A percentile compares a stretch with the other conserved stretches of the same genome.
Evolutionary conservation across 2,113 vertebrate species (phyloP).

Genomic region (Gymnogyps californianus): DNA sequence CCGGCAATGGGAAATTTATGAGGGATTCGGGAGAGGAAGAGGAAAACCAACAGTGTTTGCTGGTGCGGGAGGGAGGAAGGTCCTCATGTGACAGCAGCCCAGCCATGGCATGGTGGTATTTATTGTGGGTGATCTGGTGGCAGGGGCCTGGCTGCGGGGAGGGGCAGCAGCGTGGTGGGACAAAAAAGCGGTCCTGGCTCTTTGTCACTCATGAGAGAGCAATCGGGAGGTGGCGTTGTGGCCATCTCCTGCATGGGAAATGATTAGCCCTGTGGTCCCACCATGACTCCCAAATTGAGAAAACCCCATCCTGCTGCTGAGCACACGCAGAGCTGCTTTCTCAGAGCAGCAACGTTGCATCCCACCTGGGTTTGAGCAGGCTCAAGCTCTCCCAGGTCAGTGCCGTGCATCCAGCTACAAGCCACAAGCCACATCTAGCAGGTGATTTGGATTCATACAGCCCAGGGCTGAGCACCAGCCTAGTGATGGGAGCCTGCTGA

Average conservation of each 20-base stretch:
- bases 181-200: neutral
- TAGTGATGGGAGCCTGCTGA: neutral
- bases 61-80: neutral
- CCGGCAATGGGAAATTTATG: neutral
- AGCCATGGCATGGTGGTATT: neutral
- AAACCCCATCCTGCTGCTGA: neutral
- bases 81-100: neutral
- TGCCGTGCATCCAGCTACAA: neutral
- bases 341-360: neutral
- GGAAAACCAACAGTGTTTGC: neutral
- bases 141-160: neutral
- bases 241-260: neutral
- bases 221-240: fast-evolving
- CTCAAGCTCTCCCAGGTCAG: neutral
- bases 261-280: neutral
- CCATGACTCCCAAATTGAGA: neutral
- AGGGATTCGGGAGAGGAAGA: neutral
- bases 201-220: neutral
- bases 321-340: neutral
- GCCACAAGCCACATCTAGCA: neutral
- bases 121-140: neutral
- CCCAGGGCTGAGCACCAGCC: neutral
- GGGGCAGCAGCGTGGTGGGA: neutral
- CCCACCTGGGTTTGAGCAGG: neutral
- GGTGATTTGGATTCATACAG: neutral